Percentiles rank a stretch among this genome's conserved stretches.
Evolutionary conservation across 2,888 invertebrate genomes (phyloP).

Genomic region (Caenorhabditis uteleia): DNA sequence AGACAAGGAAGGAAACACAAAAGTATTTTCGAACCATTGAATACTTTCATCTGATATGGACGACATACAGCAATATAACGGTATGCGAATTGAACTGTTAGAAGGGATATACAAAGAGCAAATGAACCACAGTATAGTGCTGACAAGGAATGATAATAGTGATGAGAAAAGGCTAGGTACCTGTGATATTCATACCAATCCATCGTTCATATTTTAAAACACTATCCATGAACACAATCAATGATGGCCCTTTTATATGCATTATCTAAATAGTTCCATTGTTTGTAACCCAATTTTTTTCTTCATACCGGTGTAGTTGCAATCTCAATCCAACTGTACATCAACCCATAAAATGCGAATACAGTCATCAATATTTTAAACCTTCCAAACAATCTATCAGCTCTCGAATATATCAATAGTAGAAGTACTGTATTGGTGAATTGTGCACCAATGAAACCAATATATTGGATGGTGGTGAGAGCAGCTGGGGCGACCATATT

Average conservation of each 20-base stretch:
- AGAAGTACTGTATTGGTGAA: neutral
- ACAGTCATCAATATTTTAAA: neutral
- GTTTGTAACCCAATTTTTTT: constrained; percentile 5
- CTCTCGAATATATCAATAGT: neutral
- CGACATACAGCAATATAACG: constrained; percentile 20
- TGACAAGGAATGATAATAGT: too few species aligned
- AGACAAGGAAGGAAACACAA: constrained; percentile 20
- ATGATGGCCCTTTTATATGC: constrained; percentile 14
- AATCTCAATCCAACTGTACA: neutral
- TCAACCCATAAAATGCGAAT: neutral
- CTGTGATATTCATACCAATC: constrained; percentile 8
- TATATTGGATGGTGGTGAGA: too few species aligned
- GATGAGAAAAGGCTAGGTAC: too few species aligned
- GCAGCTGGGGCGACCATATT: too few species aligned
- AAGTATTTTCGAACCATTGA: too few species aligned
- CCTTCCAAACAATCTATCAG: neutral
- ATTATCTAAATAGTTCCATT: constrained; percentile 6
- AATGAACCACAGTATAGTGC: constrained; percentile 25
- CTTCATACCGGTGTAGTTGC: neutral
- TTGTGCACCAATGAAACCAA: neutral
- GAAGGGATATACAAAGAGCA: constrained; percentile 19
- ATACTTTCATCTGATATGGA: too few species aligned
- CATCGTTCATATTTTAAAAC: constrained; percentile 1
- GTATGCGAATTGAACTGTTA: constrained; percentile 17
- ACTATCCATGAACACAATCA: constrained; percentile 16